Base-by-base conservation (phyloP, 2,797 vertebrate species). In the Denticeps clupeoides region DNA sequence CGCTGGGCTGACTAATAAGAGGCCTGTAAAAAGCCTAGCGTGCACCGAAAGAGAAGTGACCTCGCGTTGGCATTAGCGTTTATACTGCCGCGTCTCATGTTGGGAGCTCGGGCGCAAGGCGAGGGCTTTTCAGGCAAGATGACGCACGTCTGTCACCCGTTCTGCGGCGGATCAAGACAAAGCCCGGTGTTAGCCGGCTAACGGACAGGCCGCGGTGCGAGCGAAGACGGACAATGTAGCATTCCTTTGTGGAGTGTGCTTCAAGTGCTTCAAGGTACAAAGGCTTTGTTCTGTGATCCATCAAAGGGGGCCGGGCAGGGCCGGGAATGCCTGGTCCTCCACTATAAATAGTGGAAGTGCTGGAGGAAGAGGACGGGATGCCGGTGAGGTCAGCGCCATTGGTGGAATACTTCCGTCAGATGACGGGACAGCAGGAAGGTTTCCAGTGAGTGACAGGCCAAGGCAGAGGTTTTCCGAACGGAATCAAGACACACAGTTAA, bases 321-420 rank as follows among this genome's bases (percentile, higher is more conserved):
- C 47, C 26, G 73, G 74, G 75, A 77, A 68, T 65, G 63, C 50
- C 73, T 68, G 67, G 77, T 68, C 76, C 67, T 32, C 12, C 18
- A 62, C 80, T 82, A 81, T 69, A 80, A 78, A 71, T 82, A 83
- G 77, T 58, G 59, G 64, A 74, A 76, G 78, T 80, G 80, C 78
- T 58, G 69, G 75, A 68, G 51, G 69, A 79, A 73, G 67, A 62
- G 67, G 69, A 31, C 31, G 43, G 74, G 73, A 71, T 62, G 65
- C 53, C 68, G 69, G 73, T 76, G 77, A 83, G 70, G 74, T 81
- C 76, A 75, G 67, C 28, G 61, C 65, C 64, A 59, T 46, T 52
- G 47, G 47, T 49, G 37, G 63, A 76, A 80, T 74, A 63, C 52
- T 56, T 55, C 56, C 46, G 27, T 63, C 55, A 63, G 64, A 67